These are phyloP conservation scores for Hirtodrosophila histrioides DNA, from an alignment of 2,888 invertebrate genomes.

Conservation along the genomic window DNA sequence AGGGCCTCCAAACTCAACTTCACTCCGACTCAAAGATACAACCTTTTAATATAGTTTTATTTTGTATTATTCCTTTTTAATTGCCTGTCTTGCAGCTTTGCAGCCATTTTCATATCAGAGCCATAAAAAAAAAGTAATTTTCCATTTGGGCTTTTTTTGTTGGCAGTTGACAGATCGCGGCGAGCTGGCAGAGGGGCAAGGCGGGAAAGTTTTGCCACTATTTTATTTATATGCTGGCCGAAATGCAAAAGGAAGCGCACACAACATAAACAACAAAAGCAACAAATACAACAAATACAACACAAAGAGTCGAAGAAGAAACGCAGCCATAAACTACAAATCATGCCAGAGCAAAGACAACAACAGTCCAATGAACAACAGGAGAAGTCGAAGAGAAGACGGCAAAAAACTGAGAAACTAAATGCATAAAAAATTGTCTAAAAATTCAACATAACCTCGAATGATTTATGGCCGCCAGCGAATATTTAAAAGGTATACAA, in stretches of 20 bases:
- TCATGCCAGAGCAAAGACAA: conserved; percentile 71
- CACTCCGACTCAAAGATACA: conserved; percentile 3
- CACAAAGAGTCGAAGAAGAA: conserved; percentile 30
- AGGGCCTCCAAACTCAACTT: conserved; percentile 2
- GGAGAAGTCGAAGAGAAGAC: conserved; percentile 34
- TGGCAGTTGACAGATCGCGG: conserved; percentile 51
- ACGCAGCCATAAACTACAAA: conserved; percentile 77
- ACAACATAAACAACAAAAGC: conserved; percentile 12
- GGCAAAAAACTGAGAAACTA: conserved; percentile 45
- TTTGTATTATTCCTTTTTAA: conserved; percentile 46
- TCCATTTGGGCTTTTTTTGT: conserved; percentile 36
- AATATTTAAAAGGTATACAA: conserved; percentile 81
- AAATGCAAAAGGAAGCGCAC: conserved; percentile 58
- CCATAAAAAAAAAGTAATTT: conserved; percentile 50
- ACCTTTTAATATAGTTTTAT: conserved; percentile 2
- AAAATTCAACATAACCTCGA: conserved; percentile 83
- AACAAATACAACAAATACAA: conserved; percentile 1
- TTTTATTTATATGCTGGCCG: conserved; percentile 69
- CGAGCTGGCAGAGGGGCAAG: conserved; percentile 14
- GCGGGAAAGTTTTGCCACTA: conserved; percentile 64
- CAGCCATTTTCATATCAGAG: conserved; percentile 47
- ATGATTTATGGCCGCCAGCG: conserved; percentile 82
- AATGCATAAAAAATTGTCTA: conserved; percentile 74
- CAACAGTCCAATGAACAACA: conserved; percentile 23
- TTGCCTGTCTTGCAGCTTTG: conserved; percentile 59